Base-by-base conservation (phyloP, 2,797 vertebrate species). In the Enoplosus armatus region DNA sequence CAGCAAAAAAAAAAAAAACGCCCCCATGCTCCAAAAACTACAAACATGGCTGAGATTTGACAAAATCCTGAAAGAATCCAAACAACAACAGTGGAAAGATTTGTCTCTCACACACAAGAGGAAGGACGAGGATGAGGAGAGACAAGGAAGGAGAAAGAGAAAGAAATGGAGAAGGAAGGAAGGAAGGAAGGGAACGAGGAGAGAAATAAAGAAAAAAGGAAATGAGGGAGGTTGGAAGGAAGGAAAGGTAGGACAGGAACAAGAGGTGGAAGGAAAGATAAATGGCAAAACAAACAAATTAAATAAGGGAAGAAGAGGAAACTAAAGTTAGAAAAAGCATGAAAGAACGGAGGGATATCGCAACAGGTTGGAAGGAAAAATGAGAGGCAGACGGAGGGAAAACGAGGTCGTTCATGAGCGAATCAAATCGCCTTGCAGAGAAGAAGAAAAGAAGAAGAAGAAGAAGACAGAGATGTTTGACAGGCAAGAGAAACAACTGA, bases 21-120 rank as follows among this genome's bases (percentile, higher is more conserved):
- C 8, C 3, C 14, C 3, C 11, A 0, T 11, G 35, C 65, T 72
- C 59, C 56, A 87, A 85, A 83, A 91, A 90, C 90, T 93, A 92
- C 91, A 91, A 94, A 90, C 87, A 90, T 90, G 88, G 85, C 69
- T 0, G 89, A 91, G 79, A 88, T 89, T 86, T 75, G 45, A 86
- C 70, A 81, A 43, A 92, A 89, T 84, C 85, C 87, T 72, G 26
- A 58, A 84, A 83, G 82, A 92, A 90, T 93, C 78, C 69, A 88
- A 91, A 89, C 85, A 89, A 84, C 79, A 91, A 88, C 82, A 90
- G 24, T 65, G 66, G 70, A 67, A 71, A 80, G 84, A 84, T 83
- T 79, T 75, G 51, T 65, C 62, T 76, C 69, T 62, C 35, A 27
- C 60, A 62, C 26, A 63, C 9, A 29, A 31, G 3, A 18, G 8